Conservation (phyloP, 2,797 vertebrate genomes). For the Linurgus olivaceus region DNA sequence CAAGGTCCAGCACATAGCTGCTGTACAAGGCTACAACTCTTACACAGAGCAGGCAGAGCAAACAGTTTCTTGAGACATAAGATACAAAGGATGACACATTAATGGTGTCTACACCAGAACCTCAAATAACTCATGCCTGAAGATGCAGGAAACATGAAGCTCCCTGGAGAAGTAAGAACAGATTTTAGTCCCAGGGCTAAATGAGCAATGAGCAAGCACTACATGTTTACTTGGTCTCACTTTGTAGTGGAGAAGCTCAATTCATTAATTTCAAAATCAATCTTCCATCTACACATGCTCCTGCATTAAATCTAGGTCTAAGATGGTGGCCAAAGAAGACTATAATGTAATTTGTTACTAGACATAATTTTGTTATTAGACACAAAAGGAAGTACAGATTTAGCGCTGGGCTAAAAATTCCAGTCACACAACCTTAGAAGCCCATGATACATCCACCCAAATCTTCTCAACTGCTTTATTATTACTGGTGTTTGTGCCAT, state of each 20-base stretch:
- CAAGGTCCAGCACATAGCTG: neutral
- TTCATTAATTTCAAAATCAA: neutral
- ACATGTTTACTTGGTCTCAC: neutral
- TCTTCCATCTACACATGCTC: neutral
- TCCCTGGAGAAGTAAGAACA: neutral
- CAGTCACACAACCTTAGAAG: neutral
- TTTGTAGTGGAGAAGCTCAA: neutral
- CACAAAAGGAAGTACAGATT: neutral
- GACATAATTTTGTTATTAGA: neutral
- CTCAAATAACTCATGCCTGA: neutral
- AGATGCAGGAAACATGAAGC: neutral
- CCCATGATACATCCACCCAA: neutral
- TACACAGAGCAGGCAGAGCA: neutral
- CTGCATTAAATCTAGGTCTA: neutral
- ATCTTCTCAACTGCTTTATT: neutral
- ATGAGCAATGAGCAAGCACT: neutral
- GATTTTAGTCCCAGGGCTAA: neutral
- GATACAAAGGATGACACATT: neutral
- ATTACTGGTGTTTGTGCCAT: neutral
- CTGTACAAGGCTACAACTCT: neutral
- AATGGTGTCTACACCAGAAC: neutral
- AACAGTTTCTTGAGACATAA: neutral
- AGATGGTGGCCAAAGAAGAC: neutral
- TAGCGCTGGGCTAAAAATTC: neutral
- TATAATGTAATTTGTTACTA: neutral